phyloP scores from a whole-genome alignment of 2,113 vertebrate species.

The Neodontobutis hainanensis region DNA sequence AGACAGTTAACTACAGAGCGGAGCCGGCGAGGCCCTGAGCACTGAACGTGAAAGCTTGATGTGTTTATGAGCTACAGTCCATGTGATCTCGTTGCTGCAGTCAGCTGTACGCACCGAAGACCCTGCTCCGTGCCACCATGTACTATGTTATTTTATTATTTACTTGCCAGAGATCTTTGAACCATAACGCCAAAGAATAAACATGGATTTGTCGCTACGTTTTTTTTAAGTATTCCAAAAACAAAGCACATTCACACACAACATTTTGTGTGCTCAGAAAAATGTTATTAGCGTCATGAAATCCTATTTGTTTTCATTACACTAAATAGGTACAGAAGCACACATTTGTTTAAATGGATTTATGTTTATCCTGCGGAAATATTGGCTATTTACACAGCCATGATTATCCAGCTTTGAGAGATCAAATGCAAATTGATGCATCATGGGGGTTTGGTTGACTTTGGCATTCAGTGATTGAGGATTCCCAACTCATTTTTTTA shows the following conservation, averaged over 20 bases:
- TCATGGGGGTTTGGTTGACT: constrained; percentile 55
- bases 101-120: constrained; percentile 36
- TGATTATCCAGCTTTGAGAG: constrained; percentile 76
- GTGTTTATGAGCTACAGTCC: constrained; percentile 71
- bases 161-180: neutral
- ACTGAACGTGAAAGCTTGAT: constrained; percentile 58
- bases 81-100: constrained; percentile 54
- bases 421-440: constrained; percentile 74
- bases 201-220: neutral
- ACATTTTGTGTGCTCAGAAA: constrained; percentile 41
- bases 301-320: constrained; percentile 73
- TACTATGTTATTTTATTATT: constrained; percentile 18
- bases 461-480: constrained; percentile 41
- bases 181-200: neutral
- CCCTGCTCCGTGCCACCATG: constrained; percentile 17
- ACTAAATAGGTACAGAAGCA: constrained; percentile 61
- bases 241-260: constrained; percentile 22
- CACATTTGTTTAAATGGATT: constrained; percentile 67
- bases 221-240: neutral
- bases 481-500: constrained; percentile 1
- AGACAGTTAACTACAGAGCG: constrained; percentile 71
- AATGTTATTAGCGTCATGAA: constrained; percentile 67
- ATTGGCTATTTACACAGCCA: constrained; percentile 72
- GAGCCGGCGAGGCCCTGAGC: constrained; percentile 64
- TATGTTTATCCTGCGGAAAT: constrained; percentile 71